These are phyloP conservation scores for Panagrolaimus sp. DNA, from an alignment of 1,140 invertebrate species.

Conservation along the genomic window DNA sequence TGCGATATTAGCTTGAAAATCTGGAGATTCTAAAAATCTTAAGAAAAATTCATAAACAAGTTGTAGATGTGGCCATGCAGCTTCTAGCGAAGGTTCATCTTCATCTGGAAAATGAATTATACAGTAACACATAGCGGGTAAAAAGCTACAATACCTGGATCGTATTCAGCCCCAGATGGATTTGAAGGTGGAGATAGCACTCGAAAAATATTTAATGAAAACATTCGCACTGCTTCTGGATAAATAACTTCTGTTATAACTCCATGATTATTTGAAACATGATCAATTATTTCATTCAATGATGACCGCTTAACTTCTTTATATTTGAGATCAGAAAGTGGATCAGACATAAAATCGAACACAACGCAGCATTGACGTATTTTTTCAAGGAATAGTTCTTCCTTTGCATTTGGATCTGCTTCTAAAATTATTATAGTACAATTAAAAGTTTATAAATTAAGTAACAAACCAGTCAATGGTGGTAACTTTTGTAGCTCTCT, in stretches of 20 bases:
- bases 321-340: constrained; percentile 93
- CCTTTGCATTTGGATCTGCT: constrained; percentile 54
- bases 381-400: constrained; percentile 92
- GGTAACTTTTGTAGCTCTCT: constrained; percentile 76
- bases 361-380: constrained; percentile 91
- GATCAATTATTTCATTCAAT: constrained; percentile 94
- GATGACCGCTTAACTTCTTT: constrained; percentile 94
- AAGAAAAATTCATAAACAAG: constrained; percentile 96
- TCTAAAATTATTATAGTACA: constrained; percentile 14
- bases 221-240: constrained; percentile 91
- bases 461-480: constrained; percentile 66
- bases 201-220: constrained; percentile 83
- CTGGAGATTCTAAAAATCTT: constrained; percentile 83
- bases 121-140: too few species aligned
- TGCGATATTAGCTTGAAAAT: constrained; percentile 85
- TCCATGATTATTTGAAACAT: constrained; percentile 79
- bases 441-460: background rate
- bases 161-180: constrained; percentile 91
- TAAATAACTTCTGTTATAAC: constrained; percentile 91
- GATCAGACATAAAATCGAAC: constrained; percentile 90
- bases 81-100: constrained; percentile 96
- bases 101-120: too few species aligned
- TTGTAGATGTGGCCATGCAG: constrained; percentile 98
- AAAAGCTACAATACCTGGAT: too few species aligned
- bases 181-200: constrained; percentile 90